phyloP scores from a whole-genome alignment of 2,797 vertebrate species.

The Lepidocolaptes lacrymiger region DNA sequence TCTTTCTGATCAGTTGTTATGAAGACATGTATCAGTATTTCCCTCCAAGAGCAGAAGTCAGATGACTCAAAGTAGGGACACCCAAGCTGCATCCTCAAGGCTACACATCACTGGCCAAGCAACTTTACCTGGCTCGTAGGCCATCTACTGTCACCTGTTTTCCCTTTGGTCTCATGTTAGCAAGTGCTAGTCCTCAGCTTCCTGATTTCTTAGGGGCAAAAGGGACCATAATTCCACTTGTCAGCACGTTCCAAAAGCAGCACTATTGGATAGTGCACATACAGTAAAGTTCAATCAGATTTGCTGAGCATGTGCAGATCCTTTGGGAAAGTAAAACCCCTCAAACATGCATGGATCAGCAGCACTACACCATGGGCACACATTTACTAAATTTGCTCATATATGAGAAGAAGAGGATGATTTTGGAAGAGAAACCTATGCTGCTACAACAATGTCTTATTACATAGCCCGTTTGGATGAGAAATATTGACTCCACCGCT shows the following conservation, averaged over 20 bases:
- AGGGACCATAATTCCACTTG: accelerated
- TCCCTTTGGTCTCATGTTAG: background rate
- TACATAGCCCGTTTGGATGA: background rate
- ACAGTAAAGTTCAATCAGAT: background rate
- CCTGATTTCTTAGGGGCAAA: background rate
- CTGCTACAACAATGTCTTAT: background rate
- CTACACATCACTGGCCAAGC: accelerated
- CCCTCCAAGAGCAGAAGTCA: background rate
- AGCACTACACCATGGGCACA: background rate
- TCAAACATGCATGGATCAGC: background rate
- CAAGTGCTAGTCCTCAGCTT: background rate
- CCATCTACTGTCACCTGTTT: background rate
- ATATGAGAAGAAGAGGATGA: background rate
- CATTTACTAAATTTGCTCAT: background rate
- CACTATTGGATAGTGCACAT: accelerated
- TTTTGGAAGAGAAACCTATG: background rate
- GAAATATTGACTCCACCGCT: background rate
- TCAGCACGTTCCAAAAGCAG: background rate
- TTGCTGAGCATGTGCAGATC: slow-evolving; percentile 1
- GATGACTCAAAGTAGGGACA: background rate
- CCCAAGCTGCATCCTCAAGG: background rate
- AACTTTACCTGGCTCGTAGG: accelerated
- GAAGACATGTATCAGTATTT: background rate
- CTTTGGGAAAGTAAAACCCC: background rate
- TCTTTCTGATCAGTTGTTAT: background rate